Conservation (phyloP, 2,113 vertebrate species). For the Pelusios castaneus region DNA sequence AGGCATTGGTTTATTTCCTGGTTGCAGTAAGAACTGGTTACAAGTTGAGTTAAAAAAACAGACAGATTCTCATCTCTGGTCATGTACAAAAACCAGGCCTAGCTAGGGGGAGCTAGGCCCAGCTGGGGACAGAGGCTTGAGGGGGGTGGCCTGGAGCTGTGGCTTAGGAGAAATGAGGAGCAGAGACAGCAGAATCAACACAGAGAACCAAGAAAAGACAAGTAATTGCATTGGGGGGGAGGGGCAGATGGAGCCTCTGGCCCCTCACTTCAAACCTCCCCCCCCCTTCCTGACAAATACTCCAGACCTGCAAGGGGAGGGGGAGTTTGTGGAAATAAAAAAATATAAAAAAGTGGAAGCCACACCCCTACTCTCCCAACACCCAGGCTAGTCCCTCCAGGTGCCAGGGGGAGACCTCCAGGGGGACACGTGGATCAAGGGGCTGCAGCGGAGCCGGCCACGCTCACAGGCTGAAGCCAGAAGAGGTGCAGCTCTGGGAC, state of each 20-base stretch:
- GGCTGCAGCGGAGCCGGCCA: background rate
- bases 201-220: background rate
- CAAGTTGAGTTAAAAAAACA: slow-evolving; percentile 74
- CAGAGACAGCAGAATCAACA: background rate
- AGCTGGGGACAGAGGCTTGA: background rate
- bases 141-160: background rate
- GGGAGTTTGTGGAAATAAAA: background rate
- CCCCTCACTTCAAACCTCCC: background rate
- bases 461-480: background rate
- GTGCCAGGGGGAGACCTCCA: too few species aligned
- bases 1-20: slow-evolving; percentile 70
- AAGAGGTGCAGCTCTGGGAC: background rate
- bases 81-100: slow-evolving; percentile 69
- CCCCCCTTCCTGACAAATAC: background rate
- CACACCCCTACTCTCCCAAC: background rate
- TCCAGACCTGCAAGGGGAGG: too few species aligned
- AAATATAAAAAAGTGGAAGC: background rate
- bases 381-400: background rate
- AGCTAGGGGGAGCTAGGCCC: background rate
- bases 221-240: background rate
- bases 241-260: background rate
- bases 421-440: background rate
- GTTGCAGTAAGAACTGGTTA: slow-evolving; percentile 75
- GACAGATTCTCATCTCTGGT: slow-evolving; percentile 72
- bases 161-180: background rate